Evolutionary conservation across 53 echinoderm and acorn worm species (phyloP).

Genomic region (Zoroaster sp.): DNA sequence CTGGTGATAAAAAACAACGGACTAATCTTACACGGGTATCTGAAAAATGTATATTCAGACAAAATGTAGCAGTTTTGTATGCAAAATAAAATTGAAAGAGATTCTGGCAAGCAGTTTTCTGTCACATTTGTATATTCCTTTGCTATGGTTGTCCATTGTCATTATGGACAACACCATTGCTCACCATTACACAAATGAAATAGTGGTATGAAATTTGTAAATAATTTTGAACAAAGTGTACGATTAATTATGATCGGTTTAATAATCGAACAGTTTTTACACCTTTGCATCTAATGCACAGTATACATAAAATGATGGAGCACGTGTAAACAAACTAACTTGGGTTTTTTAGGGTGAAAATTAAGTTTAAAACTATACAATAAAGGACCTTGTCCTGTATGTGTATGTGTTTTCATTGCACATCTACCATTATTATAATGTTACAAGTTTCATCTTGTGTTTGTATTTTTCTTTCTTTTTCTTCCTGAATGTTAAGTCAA

Average conservation of each 20-base stretch:
- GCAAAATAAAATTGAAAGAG: no score
- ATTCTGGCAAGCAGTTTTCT: no score
- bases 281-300: conserved; percentile 31
- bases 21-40: no score
- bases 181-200: not conserved
- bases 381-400: not conserved
- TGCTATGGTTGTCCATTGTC: no score
- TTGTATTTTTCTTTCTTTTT: not conserved
- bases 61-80: no score
- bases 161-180: not conserved
- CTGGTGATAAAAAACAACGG: no score
- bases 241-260: not conserved
- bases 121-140: no score
- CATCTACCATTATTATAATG: not conserved
- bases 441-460: not conserved
- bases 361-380: not conserved
- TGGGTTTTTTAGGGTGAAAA: not conserved
- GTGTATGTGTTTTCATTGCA: no score
- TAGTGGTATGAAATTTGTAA: not conserved
- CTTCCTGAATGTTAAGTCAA: not conserved
- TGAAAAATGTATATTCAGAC: no score
- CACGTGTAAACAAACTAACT: not conserved
- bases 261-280: conserved; percentile 4
- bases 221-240: not conserved
- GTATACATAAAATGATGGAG: not conserved